Conservation (phyloP, 1,140 invertebrate species). For the Potamilus streckersoni region DNA sequence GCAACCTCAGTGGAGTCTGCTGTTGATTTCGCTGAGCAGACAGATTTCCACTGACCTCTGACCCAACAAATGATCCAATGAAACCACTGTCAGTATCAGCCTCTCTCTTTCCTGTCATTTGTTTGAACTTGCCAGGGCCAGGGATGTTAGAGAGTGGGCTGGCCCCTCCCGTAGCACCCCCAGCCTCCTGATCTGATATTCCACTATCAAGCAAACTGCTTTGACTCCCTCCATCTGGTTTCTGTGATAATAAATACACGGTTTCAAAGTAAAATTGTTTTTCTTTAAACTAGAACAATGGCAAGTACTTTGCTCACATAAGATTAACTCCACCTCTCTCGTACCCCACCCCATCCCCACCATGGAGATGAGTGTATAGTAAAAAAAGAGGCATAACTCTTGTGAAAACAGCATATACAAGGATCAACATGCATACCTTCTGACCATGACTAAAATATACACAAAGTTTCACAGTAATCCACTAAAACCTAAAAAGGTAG, state of each 20-base stretch:
- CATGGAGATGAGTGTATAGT: too few relatives aligned
- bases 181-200: constrained; percentile 54
- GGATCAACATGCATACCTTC: too few relatives aligned
- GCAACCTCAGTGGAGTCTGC: constrained; percentile 40
- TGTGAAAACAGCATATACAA: too few relatives aligned
- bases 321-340: too few relatives aligned
- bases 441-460: too few relatives aligned
- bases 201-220: constrained; percentile 56
- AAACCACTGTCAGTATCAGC: constrained; percentile 62
- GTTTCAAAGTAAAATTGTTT: too few relatives aligned
- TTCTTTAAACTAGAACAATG: too few relatives aligned
- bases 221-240: constrained; percentile 42
- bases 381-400: too few relatives aligned
- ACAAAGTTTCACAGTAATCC: too few relatives aligned
- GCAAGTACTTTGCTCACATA: too few relatives aligned
- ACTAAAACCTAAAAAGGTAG: too few relatives aligned
- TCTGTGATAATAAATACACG: constrained; percentile 22
- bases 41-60: constrained; percentile 44
- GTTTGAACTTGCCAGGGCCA: constrained; percentile 58
- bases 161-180: constrained; percentile 25
- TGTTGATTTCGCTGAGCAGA: constrained; percentile 38
- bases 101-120: constrained; percentile 54
- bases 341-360: too few relatives aligned
- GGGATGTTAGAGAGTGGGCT: constrained; percentile 28
- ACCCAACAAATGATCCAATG: constrained; percentile 58